Conservation (phyloP, 1,140 invertebrate species). For the Halictus rubicundus region DNA sequence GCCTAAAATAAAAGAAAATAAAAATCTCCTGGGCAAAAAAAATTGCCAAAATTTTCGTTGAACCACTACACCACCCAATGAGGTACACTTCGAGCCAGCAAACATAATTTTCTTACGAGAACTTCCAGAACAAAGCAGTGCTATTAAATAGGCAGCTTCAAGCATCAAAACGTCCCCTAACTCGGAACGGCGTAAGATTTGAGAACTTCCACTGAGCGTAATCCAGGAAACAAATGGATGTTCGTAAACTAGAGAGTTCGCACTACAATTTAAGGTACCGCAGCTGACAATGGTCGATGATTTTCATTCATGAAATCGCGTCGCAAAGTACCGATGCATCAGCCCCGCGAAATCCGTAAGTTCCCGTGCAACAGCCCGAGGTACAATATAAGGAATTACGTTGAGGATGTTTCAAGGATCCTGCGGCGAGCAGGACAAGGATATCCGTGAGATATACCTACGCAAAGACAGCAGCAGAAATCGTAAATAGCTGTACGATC, state of each 20-base stretch:
- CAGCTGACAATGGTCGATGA: background rate
- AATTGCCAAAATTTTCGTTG: too few relatives aligned
- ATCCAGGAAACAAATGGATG: too few relatives aligned
- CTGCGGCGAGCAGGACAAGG: conserved; percentile 4
- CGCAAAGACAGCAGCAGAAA: conserved; percentile 37
- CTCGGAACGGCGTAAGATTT: too few relatives aligned
- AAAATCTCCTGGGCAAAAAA: too few relatives aligned
- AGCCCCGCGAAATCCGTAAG: background rate
- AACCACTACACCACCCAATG: too few relatives aligned
- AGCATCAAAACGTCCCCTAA: too few relatives aligned
- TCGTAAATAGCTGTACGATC: conserved; percentile 57
- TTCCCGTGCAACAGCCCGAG: background rate
- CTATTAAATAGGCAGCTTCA: background rate
- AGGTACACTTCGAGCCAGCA: too few relatives aligned
- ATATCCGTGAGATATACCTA: conserved; percentile 35
- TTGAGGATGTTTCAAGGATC: background rate
- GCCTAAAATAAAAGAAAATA: too few relatives aligned
- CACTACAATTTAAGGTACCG: background rate
- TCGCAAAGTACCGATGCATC: background rate
- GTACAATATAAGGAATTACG: background rate
- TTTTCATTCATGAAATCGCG: conserved; percentile 3
- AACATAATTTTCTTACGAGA: too few relatives aligned
- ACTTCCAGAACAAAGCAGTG: too few relatives aligned
- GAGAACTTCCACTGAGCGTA: too few relatives aligned
- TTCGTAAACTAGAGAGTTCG: background rate